These are phyloP conservation scores for Chaetops frenatus DNA, from an alignment of 2,113 vertebrate species.

Conservation along the genomic window DNA sequence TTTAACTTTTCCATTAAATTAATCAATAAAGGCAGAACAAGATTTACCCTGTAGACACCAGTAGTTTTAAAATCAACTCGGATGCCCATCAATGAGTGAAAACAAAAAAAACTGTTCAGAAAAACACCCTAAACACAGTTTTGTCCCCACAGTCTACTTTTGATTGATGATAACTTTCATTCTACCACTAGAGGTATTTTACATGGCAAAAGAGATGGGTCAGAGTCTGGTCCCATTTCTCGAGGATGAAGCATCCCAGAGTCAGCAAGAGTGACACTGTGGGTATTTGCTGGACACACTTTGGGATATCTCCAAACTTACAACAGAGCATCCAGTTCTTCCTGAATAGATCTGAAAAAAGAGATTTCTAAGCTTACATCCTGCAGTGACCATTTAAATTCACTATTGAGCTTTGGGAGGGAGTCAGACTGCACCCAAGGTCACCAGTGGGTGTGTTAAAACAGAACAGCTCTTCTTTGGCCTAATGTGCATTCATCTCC, in stretches of 20 bases:
- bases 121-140: neutral
- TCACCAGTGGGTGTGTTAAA: neutral
- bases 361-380: neutral
- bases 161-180: neutral
- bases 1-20: neutral
- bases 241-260: neutral
- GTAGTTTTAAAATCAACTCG: neutral
- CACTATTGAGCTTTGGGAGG: neutral
- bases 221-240: neutral
- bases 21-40: neutral
- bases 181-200: neutral
- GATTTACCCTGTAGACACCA: neutral
- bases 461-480: neutral
- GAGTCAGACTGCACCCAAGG: neutral
- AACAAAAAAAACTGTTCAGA: neutral
- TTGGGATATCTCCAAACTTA: neutral
- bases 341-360: neutral
- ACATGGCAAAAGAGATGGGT: neutral
- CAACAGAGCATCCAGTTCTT: neutral
- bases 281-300: neutral
- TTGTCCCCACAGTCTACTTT: neutral
- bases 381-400: neutral
- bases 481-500: neutral
- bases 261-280: neutral
- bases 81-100: neutral